Base-by-base conservation (phyloP, 1,140 invertebrate species). In the Ephestia elutella region DNA sequence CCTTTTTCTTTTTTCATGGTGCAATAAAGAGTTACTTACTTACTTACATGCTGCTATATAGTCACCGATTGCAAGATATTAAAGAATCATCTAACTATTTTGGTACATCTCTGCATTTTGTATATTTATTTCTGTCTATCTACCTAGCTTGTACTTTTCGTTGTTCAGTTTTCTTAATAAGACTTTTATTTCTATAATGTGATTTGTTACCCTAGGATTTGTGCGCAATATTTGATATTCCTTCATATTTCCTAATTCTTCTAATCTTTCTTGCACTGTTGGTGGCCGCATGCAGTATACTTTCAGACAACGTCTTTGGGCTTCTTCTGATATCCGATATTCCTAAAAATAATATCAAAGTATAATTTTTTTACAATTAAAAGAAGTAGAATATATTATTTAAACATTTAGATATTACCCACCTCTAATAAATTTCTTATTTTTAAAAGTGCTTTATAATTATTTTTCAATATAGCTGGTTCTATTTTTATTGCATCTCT, bases 401-500 rank as follows among this genome's bases (percentile, higher is more conserved):
- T 15, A 15, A 44, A 7, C 8, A 38, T 15, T 19, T 49, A 54
- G 25, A 18, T n/a, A 66, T 19, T 38, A n/a, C 15, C 48, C 35
- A 87, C 77, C 70, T 87, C 73, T 11, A 91, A 78, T 59, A 90
- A 71, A 20, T 87, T 57, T 53, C 86, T 76, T 32, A 90, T 91
- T 75, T 89, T 72, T 49, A 87, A 70, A 15, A 92, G 53, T 5
- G 87, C 69, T 59, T 87, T 83, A 60, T 85, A 90, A 59, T 87
- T 86, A 60, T 89, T 89, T 77, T 90, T 91, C 13, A 92, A 68
- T 21, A 92, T 89, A 21, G 90, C 90, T 21, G 91, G 90, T 57
- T 90, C 81, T 18, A 82, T 78, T 65, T 66, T 85, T 5, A 90
- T 79, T 49, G 84, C 88, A 5, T 90, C 82, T 50, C 82, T 73